A percentile compares a stretch with the other conserved stretches of the same genome.
Evolutionary conservation across 2,888 invertebrate species (phyloP).

Genomic region (Lepidochrysops patricia): DNA sequence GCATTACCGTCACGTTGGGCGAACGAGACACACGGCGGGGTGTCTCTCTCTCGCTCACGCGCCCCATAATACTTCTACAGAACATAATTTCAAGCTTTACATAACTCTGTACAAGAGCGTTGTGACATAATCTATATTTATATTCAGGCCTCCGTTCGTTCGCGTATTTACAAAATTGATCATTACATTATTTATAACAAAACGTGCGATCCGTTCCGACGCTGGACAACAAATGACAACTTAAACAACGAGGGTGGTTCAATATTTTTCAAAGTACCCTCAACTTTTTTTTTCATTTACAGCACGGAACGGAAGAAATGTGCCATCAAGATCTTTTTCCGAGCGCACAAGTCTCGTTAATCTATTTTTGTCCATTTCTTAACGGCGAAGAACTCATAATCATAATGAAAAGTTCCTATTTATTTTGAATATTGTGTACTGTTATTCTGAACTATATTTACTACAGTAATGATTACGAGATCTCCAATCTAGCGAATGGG

Average conservation of each 20-base stretch:
- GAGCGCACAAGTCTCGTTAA: slow-evolving; percentile 2
- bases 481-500: not conserved
- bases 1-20: not conserved
- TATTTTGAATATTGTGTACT: too few species aligned
- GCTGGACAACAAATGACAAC: not conserved
- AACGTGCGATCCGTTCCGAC: not conserved
- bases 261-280: not conserved
- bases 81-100: slow-evolving; percentile 11
- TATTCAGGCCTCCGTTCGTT: slow-evolving; percentile 61
- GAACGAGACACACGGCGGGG: not conserved
- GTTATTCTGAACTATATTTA: not conserved
- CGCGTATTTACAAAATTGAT: slow-evolving; percentile 52
- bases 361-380: not conserved
- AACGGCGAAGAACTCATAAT: not conserved
- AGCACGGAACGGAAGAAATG: not conserved
- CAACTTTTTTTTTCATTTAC: not conserved
- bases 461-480: not conserved
- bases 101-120: slow-evolving; percentile 44
- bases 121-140: slow-evolving; percentile 60
- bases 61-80: not conserved
- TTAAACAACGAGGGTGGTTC: not conserved
- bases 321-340: slow-evolving; percentile 6
- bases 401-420: not conserved
- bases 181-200: slow-evolving; percentile 3
- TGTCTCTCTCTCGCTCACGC: not conserved